phyloP scores from a whole-genome alignment of 2,888 invertebrate species.

The Drosophila pseudotalamancana region DNA sequence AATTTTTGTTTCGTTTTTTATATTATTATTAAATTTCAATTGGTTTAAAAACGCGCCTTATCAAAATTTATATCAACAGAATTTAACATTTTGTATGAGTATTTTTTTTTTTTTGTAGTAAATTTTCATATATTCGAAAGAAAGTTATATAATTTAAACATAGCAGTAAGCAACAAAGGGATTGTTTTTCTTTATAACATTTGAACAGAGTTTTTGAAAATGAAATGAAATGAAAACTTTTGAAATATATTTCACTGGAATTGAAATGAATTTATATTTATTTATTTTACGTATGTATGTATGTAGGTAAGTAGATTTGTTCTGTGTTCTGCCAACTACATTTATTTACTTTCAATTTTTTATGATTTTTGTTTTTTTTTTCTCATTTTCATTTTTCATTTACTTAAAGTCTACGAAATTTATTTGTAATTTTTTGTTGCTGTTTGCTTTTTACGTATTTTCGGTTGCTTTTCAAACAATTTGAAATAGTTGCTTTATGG shows the following conservation, averaged over 20 bases:
- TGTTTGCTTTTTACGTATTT: conserved; percentile 67
- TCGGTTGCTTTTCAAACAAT: conserved; percentile 69
- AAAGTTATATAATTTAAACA: conserved; percentile 68
- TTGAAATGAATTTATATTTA: conserved; percentile 39
- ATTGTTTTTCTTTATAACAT: conserved; percentile 12
- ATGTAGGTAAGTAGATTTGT: conserved; percentile 59
- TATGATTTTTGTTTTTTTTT: not conserved
- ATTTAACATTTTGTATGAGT: conserved; percentile 66
- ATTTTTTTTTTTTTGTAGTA: conserved; percentile 38
- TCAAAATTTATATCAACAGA: conserved; percentile 81
- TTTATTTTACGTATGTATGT: conserved; percentile 35
- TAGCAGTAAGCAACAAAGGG: conserved; percentile 78
- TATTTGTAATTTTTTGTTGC: conserved; percentile 69
- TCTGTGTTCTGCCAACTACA: conserved; percentile 53
- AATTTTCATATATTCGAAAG: conserved; percentile 29
- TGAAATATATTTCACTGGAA: conserved; percentile 58
- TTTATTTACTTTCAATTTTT: conserved; percentile 1
- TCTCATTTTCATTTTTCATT: conserved; percentile 24
- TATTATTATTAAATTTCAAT: conserved; percentile 52
- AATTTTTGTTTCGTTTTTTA: conserved; percentile 34
- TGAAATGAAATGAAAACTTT: conserved; percentile 20
- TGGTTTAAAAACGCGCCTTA: conserved; percentile 70
- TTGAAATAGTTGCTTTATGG: conserved; percentile 65
- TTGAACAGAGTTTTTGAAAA: conserved; percentile 27
- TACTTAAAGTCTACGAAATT: conserved; percentile 71